phyloP scores from a whole-genome alignment of 1,140 invertebrate genomes.

The Conus ventricosus region DNA sequence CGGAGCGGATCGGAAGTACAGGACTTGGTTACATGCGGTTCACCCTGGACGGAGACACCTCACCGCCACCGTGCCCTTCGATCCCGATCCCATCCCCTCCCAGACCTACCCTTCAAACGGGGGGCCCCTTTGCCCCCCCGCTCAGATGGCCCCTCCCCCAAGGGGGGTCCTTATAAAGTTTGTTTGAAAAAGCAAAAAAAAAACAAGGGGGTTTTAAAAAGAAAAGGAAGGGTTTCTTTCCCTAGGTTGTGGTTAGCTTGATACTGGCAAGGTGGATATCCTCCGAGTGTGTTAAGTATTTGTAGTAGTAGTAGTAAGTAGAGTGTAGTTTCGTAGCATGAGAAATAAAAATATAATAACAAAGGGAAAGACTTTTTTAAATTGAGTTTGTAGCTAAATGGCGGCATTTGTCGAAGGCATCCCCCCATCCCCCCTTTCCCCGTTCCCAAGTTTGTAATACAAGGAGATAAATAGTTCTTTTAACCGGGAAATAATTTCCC shows the following conservation, averaged over 20 bases:
- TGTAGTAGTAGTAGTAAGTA: neutral
- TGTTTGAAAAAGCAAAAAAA: too few species aligned
- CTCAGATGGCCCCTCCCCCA: constrained; percentile 26
- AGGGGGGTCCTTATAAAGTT: neutral
- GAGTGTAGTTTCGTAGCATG: too few species aligned
- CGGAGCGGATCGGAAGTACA: constrained; percentile 29
- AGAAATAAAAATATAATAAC: too few species aligned
- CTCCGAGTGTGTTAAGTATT: neutral
- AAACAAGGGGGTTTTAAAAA: neutral
- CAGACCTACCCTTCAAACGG: constrained; percentile 37
- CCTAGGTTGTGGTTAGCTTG: neutral
- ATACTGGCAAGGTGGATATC: neutral
- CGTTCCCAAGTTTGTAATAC: too few species aligned
- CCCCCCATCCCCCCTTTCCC: too few species aligned
- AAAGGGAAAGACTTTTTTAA: too few species aligned
- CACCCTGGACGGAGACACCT: constrained; percentile 12
- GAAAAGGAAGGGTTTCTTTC: neutral
- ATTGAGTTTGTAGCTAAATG: too few species aligned
- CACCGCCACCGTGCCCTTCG: constrained; percentile 27
- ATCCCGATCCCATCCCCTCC: neutral
- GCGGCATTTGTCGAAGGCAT: too few species aligned
- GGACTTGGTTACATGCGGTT: constrained; percentile 29
- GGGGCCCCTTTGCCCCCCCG: constrained; percentile 14
- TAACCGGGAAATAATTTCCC: too few species aligned
- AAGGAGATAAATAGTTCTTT: too few species aligned